A percentile compares a stretch with the other conserved stretches of the same genome.
These are phyloP conservation scores for Hippocampus guttulatus DNA, from an alignment of 2,113 vertebrate genomes.

Conservation along the genomic window DNA sequence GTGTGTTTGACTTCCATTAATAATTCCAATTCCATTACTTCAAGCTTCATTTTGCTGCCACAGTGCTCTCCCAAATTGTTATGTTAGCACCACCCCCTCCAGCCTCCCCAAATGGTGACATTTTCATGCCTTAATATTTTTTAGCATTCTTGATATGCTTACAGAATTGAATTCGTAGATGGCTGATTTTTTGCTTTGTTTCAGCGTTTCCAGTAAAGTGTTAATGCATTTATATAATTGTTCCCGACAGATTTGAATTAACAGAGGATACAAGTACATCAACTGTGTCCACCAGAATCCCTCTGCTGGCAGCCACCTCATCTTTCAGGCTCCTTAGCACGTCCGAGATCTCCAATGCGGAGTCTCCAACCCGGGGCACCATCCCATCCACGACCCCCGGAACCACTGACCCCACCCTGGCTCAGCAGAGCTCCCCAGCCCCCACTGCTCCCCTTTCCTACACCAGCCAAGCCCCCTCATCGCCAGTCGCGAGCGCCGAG, in stretches of 20 bases:
- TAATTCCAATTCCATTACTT: too few relatives aligned
- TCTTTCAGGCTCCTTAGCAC: constrained; percentile 26
- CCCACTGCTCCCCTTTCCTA: constrained; percentile 9
- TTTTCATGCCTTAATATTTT: too few relatives aligned
- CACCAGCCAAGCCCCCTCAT: constrained; percentile 31
- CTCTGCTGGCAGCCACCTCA: constrained; percentile 27
- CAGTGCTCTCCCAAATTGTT: too few relatives aligned
- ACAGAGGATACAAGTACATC: constrained; percentile 44
- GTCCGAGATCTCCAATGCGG: constrained; percentile 14
- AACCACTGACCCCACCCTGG: constrained; percentile 29
- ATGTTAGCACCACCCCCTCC: too few relatives aligned
- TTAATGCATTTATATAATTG: background rate
- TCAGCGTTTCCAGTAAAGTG: too few relatives aligned
- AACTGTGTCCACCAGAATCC: constrained; percentile 10
- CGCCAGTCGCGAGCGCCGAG: constrained; percentile 11
- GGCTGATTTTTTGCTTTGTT: too few relatives aligned
- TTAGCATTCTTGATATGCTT: too few relatives aligned
- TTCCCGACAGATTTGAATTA: constrained; percentile 31
- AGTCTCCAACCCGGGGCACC: constrained; percentile 19
- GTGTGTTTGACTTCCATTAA: too few relatives aligned
- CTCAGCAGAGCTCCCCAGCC: constrained; percentile 23
- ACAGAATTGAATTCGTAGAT: too few relatives aligned
- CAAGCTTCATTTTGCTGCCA: too few relatives aligned
- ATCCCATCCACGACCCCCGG: constrained; percentile 3
- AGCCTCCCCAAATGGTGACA: too few relatives aligned